Conservation (phyloP, 2,888 invertebrate genomes). For the Mimas tiliae region DNA sequence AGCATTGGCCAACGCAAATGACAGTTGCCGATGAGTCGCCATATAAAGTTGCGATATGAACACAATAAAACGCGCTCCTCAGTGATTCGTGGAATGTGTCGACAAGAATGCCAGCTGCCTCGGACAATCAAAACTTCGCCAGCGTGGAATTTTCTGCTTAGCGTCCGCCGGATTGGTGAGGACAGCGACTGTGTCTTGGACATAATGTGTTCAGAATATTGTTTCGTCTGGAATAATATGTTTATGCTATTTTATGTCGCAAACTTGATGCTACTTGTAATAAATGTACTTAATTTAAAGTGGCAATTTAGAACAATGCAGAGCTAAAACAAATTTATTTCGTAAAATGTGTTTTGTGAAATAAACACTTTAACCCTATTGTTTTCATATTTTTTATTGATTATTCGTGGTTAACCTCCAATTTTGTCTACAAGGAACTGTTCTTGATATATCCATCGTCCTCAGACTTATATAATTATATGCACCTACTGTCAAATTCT, state of each 20-base stretch:
- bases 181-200: constrained; percentile 62
- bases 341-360: no score
- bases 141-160: constrained; percentile 80
- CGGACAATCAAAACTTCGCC: constrained; percentile 84
- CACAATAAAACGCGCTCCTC: constrained; percentile 75
- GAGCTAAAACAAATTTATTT: no score
- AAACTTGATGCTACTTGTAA: neutral
- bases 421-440: no score
- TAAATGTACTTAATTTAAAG: neutral
- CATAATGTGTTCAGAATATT: constrained; percentile 43
- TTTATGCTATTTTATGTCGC: neutral
- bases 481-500: no score
- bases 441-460: no score
- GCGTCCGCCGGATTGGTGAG: constrained; percentile 70
- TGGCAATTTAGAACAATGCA: neutral
- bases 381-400: no score
- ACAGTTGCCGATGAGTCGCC: constrained; percentile 66
- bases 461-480: no score
- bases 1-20: constrained; percentile 51
- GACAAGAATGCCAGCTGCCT: constrained; percentile 82
- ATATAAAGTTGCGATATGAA: constrained; percentile 70
- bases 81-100: constrained; percentile 73
- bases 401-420: no score
- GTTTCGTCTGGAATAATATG: constrained; percentile 28
- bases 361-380: no score